A percentile compares a stretch with the other conserved stretches of the same genome.
phyloP scores from a whole-genome alignment of 2,888 invertebrate genomes.

The Aphidoletes aphidimyza region DNA sequence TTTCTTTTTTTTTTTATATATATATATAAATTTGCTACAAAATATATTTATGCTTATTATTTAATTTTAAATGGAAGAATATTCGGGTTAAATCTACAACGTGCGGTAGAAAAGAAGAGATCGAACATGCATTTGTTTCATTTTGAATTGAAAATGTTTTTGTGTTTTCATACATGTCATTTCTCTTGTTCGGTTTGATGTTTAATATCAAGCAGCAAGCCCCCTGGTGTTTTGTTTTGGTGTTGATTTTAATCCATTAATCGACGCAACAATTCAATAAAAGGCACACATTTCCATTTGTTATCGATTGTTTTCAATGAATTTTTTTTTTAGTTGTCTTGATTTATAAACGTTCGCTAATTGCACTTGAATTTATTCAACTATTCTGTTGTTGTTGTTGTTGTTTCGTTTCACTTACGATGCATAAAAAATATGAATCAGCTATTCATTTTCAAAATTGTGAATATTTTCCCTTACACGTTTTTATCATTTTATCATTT shows the following conservation, averaged over 20 bases:
- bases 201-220: no score
- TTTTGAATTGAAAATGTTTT: no score
- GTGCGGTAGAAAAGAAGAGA: not conserved
- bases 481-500: not conserved
- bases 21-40: not conserved
- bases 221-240: no score
- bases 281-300: conserved; percentile 32
- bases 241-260: no score
- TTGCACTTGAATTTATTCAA: not conserved
- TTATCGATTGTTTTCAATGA: not conserved
- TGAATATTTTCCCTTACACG: no score
- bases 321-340: not conserved
- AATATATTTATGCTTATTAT: no score
- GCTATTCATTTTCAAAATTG: no score
- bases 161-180: not conserved
- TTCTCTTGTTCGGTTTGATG: not conserved
- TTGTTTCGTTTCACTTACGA: not conserved
- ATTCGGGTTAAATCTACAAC: not conserved
- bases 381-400: no score
- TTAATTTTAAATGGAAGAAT: no score
- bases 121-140: no score
- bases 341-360: no score
- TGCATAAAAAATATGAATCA: not conserved
- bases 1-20: not conserved
- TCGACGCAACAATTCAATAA: no score